Evolutionary conservation across 2,113 vertebrate genomes (phyloP), one percentile per base, ranked within the genome.

Genomic region (Brachirus orientalis): DNA sequence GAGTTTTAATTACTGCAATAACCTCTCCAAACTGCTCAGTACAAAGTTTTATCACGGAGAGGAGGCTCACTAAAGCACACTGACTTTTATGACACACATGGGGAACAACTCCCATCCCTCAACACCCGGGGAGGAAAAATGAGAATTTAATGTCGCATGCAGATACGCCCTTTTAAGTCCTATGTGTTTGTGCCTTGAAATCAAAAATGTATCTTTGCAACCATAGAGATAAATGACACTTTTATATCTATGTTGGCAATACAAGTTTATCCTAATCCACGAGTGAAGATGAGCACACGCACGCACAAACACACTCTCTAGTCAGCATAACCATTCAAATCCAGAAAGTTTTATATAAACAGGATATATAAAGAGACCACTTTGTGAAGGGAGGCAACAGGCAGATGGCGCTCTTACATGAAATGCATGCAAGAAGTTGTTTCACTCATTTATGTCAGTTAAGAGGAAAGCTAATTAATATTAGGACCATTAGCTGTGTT

Each of bases 1-100:
- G 83, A 91, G 84, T 87, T 72, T 59, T 69, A 73, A 72, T 87
- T 82, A 89, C 88, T 88, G 28, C 89, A 79, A 84, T 81, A 86
- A 62, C 69, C 52, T 77, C 64, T 89, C 68, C 71, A 4, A 40
- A 16, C 72, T 35, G 68, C 43, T 68, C 75, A 7, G 47, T 58
- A 48, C 69, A 68, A 40, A 72, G 63, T 14, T 20, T 11, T 8
- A 2, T 4, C 43, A 22, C 16, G 71, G 58, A 62, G 56, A 69
- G 69, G 68, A 84, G 72, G 46, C 69, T 74, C 69, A 67, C 48
- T 9, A 18, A 63, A 50, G 10, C 66, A 46, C 53, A 16, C 28
- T 35, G 1, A 35, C 60, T 14, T 35, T 37, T 45, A 16, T 40
- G 16, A 19, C 28, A 50, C 52, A 33, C 33, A 4, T 0, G 46